Conservation (phyloP, 2,888 invertebrate species). For the Trichopoda pennipes region DNA sequence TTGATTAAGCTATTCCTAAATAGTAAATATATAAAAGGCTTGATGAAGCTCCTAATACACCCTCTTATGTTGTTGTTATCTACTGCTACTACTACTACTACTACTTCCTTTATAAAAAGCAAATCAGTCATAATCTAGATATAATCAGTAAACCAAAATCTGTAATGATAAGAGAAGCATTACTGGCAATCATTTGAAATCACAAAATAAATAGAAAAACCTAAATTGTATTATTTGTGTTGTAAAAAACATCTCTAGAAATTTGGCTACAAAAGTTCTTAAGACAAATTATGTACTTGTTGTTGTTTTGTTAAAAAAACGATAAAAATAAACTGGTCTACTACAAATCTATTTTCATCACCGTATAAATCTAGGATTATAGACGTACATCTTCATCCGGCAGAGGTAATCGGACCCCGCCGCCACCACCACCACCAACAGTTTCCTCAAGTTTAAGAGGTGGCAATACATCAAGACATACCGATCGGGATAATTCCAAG, state of each 20-base stretch:
- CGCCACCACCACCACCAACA: constrained; percentile 77
- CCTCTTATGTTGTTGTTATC: constrained; percentile 70
- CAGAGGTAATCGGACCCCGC: constrained; percentile 78
- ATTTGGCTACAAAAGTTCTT: constrained; percentile 61
- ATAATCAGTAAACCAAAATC: background rate
- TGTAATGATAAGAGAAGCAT: constrained; percentile 29
- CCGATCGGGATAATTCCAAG: constrained; percentile 73
- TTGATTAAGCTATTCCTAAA: constrained; percentile 58
- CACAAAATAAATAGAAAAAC: constrained; percentile 67
- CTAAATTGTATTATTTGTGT: constrained; percentile 63
- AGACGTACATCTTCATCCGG: constrained; percentile 77
- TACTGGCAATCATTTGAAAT: constrained; percentile 51
- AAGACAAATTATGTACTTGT: constrained; percentile 40
- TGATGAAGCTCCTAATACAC: constrained; percentile 65
- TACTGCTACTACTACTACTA: constrained; percentile 62
- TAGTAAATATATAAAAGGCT: constrained; percentile 47
- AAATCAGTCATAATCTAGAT: constrained; percentile 55
- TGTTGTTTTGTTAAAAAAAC: constrained; percentile 49
- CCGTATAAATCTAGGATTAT: constrained; percentile 79
- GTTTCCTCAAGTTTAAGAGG: constrained; percentile 74
- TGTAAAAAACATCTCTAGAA: constrained; percentile 56
- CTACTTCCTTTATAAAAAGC: constrained; percentile 62
- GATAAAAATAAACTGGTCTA: constrained; percentile 75
- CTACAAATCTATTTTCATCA: constrained; percentile 76
- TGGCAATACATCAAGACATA: constrained; percentile 69